Base-by-base conservation (phyloP, 30 jellyfish, hydroid and myxozoan species). In the Cassiopea xamachana region DNA sequence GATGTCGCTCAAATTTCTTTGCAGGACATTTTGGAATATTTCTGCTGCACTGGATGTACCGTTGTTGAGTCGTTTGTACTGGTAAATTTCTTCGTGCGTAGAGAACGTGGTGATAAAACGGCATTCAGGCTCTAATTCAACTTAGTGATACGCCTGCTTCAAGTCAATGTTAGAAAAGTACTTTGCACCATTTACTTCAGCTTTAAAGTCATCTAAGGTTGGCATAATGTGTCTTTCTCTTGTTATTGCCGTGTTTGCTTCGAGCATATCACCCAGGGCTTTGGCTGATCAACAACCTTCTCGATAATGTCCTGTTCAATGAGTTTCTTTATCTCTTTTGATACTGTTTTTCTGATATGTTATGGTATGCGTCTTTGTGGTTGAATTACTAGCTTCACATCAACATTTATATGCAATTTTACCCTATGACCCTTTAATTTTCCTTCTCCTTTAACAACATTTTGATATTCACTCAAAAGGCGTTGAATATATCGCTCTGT, bases 331-430 rank as follows among this genome's bases (percentile, higher is more conserved):
- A 87, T 73, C 59, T 87, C 82, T 27, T 84, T 69, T 48, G 92
- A 39, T 46, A 73, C 75, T 16, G 85, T 86, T 71, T 84, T 87
- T 61, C 84, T 59, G 89, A 87, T 87, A 48, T 87, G 94, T 60
- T 87, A 87, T 9, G 94, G 94, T 75, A 87, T 87, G 13, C 94
- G 82, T 46, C 94, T 64, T 69, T 87, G 94, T 48, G 94, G 89
- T 76, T 87, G 94, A 48, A 87, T 18, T 43, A 87, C 80, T 77
- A 75, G 89, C 19, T 44, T 48, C 51, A 87, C 94, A 49, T 75
- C 87, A 48, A 73, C 89, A 60, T 58, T 60, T 51, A 87, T 87
- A 68, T 87, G 89, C 17, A 88, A 70, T 78, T 78, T 79, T 7
- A 78, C 85, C 55, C 59, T 49, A 5, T 77, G 84, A 18, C 81